These are phyloP conservation scores for Rhagophthalmus giganteus DNA, from an alignment of 2,888 invertebrate genomes.

Conservation along the genomic window DNA sequence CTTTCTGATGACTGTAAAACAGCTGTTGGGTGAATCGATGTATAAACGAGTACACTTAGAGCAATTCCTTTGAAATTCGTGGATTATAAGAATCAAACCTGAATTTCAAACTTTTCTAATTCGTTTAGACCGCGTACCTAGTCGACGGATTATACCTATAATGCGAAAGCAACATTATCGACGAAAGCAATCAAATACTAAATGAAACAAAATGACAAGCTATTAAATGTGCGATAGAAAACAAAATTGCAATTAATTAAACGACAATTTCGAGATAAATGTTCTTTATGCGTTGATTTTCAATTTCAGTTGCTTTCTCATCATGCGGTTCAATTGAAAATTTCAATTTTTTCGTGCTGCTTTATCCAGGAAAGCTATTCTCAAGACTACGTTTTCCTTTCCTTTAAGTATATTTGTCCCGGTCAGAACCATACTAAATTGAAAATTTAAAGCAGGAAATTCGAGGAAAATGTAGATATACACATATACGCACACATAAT, in stretches of 20 bases:
- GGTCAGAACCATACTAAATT: conserved; percentile 12
- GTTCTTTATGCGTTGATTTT: conserved; percentile 11
- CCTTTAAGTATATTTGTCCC: conserved; percentile 14
- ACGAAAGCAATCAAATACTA: no score
- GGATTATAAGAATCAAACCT: conserved; percentile 23
- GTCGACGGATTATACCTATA: no score
- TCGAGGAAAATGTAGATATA: not conserved
- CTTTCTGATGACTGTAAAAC: conserved; percentile 48
- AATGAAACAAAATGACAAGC: no score
- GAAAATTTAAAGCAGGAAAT: conserved; percentile 12
- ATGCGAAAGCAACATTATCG: no score
- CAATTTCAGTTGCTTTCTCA: conserved; percentile 8
- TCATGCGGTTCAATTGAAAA: conserved; percentile 9
- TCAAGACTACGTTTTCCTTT: conserved; percentile 12
- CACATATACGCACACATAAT: no score
- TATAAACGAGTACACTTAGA: conserved; percentile 43
- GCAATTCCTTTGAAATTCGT: conserved; percentile 18
- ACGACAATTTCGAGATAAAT: not conserved
- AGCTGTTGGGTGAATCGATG: conserved; percentile 48
- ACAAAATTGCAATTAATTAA: not conserved
- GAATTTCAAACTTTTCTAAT: conserved; percentile 19
- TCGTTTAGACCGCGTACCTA: conserved; percentile 21
- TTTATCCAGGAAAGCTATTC: conserved; percentile 15
- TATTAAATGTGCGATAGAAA: no score
- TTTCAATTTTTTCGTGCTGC: conserved; percentile 15